Evolutionary conservation across 2,797 vertebrate genomes (phyloP).

Genomic region (Rhabdophis nuchalis): DNA sequence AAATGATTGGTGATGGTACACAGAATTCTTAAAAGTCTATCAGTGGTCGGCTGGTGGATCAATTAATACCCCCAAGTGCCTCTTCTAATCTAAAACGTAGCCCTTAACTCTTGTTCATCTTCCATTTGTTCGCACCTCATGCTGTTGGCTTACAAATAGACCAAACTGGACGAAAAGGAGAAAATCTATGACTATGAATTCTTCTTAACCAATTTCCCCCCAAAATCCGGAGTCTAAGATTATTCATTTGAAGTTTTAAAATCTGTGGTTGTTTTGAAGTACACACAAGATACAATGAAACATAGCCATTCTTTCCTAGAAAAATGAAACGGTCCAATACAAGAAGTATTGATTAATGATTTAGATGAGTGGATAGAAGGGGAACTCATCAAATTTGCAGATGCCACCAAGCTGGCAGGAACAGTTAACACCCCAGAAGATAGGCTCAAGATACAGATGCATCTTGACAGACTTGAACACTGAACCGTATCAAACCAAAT

Average conservation of each 20-base stretch:
- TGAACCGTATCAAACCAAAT: neutral
- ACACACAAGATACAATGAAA: neutral
- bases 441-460: neutral
- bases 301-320: neutral
- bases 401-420: neutral
- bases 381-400: neutral
- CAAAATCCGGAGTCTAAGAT: neutral
- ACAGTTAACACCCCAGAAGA: neutral
- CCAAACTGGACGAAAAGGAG: neutral
- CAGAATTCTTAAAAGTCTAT: neutral
- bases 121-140: neutral
- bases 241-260: neutral
- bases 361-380: neutral
- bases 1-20: slow-evolving; percentile 18
- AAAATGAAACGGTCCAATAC: neutral
- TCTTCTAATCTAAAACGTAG: neutral
- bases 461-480: neutral
- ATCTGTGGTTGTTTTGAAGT: neutral
- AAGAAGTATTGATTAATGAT: neutral
- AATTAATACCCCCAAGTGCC: neutral
- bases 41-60: slow-evolving; percentile 14
- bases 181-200: neutral
- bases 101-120: neutral
- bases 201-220: neutral
- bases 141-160: neutral